Percentiles rank a stretch among this genome's conserved stretches.
These are phyloP conservation scores for Cynopterus sphinx DNA, from an alignment of 2,797 vertebrate species.

Conservation along the genomic window DNA sequence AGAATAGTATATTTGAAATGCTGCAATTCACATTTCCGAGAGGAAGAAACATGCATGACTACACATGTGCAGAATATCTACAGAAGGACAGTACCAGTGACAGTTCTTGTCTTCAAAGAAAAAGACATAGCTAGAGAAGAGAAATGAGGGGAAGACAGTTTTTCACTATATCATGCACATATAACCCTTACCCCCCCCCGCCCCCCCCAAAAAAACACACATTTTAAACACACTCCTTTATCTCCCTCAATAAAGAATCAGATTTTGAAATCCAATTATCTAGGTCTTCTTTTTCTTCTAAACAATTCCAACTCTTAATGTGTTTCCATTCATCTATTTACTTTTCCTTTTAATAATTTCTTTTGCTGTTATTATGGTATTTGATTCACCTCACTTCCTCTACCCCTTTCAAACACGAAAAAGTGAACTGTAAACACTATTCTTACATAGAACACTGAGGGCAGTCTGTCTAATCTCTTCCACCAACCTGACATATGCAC, in stretches of 20 bases:
- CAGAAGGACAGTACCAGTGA: not conserved
- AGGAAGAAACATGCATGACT: not conserved
- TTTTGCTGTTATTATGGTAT: not conserved
- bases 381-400: not conserved
- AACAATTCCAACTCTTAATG: not conserved
- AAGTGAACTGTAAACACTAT: not conserved
- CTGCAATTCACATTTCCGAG: not conserved
- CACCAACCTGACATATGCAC: not conserved
- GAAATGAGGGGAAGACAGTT: not conserved
- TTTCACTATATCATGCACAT: not conserved
- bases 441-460: not conserved
- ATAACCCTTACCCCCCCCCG: not conserved
- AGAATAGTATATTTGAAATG: too few relatives aligned
- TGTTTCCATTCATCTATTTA: not conserved
- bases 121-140: not conserved
- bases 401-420: not conserved
- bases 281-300: not conserved
- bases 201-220: not conserved
- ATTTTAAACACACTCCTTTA: not conserved
- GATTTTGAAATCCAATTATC: not conserved
- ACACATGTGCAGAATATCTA: not conserved
- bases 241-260: not conserved
- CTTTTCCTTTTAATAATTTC: not conserved
- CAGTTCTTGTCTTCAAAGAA: not conserved
- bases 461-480: not conserved